Evolutionary conservation across 2,888 invertebrate genomes (phyloP).

Genomic region (Chaitophorus viminalis): DNA sequence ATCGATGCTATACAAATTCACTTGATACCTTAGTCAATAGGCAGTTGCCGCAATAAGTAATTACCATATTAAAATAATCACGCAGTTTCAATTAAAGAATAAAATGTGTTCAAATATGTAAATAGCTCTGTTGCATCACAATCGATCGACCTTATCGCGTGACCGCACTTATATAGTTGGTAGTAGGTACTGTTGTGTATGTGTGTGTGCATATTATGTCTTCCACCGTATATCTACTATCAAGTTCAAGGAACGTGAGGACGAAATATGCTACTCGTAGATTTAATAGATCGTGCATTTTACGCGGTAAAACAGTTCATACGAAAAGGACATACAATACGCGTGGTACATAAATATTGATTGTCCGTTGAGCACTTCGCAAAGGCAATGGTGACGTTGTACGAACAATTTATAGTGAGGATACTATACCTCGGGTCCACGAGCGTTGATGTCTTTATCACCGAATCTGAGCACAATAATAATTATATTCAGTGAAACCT

Average conservation of each 20-base stretch:
- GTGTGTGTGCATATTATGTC: neutral
- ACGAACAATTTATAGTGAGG: too few species aligned
- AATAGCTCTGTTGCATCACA: conserved; percentile 43
- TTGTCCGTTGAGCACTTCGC: too few species aligned
- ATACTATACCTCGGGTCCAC: too few species aligned
- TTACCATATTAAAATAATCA: conserved; percentile 45
- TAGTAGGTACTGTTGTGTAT: neutral
- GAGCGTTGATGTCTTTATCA: too few species aligned
- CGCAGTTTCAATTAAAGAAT: conserved; percentile 37
- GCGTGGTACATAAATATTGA: too few species aligned
- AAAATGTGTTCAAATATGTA: conserved; percentile 41
- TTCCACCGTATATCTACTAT: neutral
- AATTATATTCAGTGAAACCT: too few species aligned
- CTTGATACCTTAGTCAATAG: conserved; percentile 19
- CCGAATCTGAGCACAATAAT: too few species aligned
- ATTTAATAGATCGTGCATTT: too few species aligned
- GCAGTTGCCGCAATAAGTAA: conserved; percentile 1
- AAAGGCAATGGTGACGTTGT: too few species aligned
- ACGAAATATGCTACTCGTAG: neutral
- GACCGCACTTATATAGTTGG: conserved; percentile 32
- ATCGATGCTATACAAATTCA: conserved; percentile 21
- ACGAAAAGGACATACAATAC: too few species aligned
- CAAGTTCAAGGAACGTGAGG: neutral
- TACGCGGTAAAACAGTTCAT: too few species aligned
- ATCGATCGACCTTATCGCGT: conserved; percentile 40